Evolutionary conservation across 2,888 invertebrate species (phyloP).

Genomic region (Beris morrisii): DNA sequence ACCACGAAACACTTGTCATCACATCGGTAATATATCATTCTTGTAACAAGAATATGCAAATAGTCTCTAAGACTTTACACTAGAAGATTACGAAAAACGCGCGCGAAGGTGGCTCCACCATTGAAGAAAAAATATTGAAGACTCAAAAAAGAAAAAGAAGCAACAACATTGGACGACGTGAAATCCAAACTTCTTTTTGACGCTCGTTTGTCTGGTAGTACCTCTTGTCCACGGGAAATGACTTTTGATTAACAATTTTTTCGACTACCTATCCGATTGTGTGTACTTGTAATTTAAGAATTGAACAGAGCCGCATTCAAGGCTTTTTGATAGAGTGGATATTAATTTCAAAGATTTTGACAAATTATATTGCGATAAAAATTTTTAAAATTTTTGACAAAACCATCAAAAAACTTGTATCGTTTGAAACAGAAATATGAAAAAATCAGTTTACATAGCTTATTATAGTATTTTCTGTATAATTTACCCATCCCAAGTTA

Average conservation of each 20-base stretch:
- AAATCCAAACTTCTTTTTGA: slow-evolving; percentile 26
- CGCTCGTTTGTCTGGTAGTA: slow-evolving; percentile 36
- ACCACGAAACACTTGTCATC: slow-evolving; percentile 27
- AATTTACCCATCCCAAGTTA: no score
- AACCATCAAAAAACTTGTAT: no score
- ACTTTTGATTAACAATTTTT: slow-evolving; percentile 7
- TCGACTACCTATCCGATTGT: no score
- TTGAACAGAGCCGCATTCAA: no score
- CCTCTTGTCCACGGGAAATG: slow-evolving; percentile 35
- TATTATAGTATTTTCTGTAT: no score
- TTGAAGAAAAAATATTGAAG: not conserved
- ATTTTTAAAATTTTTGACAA: no score
- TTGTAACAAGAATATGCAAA: slow-evolving; percentile 26
- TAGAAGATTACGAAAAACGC: not conserved
- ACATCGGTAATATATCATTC: slow-evolving; percentile 26
- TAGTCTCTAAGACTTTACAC: slow-evolving; percentile 10
- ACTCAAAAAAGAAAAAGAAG: not conserved
- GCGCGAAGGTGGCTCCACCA: not conserved
- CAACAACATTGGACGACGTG: not conserved
- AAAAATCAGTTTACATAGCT: no score
- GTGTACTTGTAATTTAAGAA: no score
- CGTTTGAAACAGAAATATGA: no score
- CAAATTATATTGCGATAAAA: no score
- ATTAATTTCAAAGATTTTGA: no score
- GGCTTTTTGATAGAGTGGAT: no score